phyloP scores from a whole-genome alignment of 2,797 vertebrate genomes.

The Lophotriccus pileatus region DNA sequence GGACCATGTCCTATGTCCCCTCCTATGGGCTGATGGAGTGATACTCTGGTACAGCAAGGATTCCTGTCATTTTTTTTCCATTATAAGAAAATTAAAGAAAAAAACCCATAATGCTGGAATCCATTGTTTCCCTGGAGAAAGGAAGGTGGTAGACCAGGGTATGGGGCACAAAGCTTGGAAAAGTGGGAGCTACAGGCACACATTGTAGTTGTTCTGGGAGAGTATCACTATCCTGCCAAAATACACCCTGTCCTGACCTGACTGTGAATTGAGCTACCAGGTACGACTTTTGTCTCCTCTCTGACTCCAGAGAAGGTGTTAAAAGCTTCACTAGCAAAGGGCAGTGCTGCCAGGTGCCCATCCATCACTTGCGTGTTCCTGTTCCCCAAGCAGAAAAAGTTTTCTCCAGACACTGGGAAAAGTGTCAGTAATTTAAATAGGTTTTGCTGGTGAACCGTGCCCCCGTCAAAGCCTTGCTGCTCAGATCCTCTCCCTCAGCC shows the following conservation, averaged over 20 bases:
- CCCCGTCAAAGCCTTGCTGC: neutral
- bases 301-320: neutral
- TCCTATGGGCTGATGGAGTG: neutral
- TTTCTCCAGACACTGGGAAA: neutral
- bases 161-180: neutral
- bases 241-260: neutral
- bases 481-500: neutral
- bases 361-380: neutral
- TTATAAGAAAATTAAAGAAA: neutral
- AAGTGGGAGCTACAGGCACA: neutral
- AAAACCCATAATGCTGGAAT: neutral
- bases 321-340: neutral
- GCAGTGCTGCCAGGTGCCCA: neutral
- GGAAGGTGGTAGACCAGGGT: neutral
- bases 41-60: neutral
- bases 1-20: neutral
- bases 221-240: neutral
- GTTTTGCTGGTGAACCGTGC: neutral
- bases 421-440: neutral
- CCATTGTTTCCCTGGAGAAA: rapidly evolving
- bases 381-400: neutral
- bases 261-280: neutral
- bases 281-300: neutral
- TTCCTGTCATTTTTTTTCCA: neutral
- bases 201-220: neutral